Evolutionary conservation across 2,888 invertebrate species (phyloP).

Genomic region (Agrotis exclamationis): DNA sequence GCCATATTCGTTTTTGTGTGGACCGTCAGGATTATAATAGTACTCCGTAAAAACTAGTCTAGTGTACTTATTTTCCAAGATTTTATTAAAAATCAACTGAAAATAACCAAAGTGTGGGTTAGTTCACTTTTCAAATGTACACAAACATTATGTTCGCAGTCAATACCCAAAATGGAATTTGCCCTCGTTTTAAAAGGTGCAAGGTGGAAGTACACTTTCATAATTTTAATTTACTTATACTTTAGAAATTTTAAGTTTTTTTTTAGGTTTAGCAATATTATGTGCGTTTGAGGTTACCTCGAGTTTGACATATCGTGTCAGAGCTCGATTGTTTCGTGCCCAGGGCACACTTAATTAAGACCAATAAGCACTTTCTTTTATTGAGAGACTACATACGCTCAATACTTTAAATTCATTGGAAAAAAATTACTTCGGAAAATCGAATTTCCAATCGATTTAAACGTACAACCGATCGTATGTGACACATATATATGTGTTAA

Average conservation of each 20-base stretch:
- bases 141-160: slow-evolving; percentile 49
- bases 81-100: background rate
- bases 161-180: slow-evolving; percentile 64
- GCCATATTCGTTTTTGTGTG: slow-evolving; percentile 40
- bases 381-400: slow-evolving; percentile 68
- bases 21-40: slow-evolving; percentile 12
- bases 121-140: slow-evolving; percentile 7
- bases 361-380: slow-evolving; percentile 66
- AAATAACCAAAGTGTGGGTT: background rate
- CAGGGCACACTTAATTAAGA: slow-evolving; percentile 70
- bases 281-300: slow-evolving; percentile 74
- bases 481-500: slow-evolving; percentile 68
- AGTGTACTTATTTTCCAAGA: slow-evolving; percentile 39
- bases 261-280: slow-evolving; percentile 64
- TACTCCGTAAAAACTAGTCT: slow-evolving; percentile 31
- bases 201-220: slow-evolving; percentile 80
- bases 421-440: slow-evolving; percentile 38
- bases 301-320: slow-evolving; percentile 73
- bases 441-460: slow-evolving; percentile 60
- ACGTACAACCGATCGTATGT: slow-evolving; percentile 54
- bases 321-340: slow-evolving; percentile 71
- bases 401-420: slow-evolving; percentile 60
- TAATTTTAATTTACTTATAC: slow-evolving; percentile 65
- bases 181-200: slow-evolving; percentile 66
- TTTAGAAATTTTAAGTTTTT: slow-evolving; percentile 62